Conservation (phyloP, 1,140 invertebrate species). For the Tenebrio molitor region DNA sequence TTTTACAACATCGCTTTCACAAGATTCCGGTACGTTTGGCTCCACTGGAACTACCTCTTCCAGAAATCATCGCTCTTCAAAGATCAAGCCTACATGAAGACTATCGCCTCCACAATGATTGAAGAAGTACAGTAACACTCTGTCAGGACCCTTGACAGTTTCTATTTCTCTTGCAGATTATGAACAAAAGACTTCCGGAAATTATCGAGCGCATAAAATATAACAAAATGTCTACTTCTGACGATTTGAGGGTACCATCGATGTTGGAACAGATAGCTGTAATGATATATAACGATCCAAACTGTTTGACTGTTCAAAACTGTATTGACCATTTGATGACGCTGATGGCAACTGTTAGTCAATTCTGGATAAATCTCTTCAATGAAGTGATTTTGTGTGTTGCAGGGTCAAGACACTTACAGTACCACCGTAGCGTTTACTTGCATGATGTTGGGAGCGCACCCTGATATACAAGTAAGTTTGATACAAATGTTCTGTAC, state of each 20-base stretch:
- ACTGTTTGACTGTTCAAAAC: constrained; percentile 41
- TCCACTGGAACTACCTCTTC: constrained; percentile 35
- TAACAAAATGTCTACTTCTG: not conserved
- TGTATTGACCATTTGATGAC: constrained; percentile 53
- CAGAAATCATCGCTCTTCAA: constrained; percentile 42
- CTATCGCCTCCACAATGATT: not conserved
- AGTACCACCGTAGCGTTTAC: constrained; percentile 46
- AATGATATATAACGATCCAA: constrained; percentile 42
- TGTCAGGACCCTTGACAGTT: no score
- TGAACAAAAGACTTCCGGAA: constrained; percentile 27
- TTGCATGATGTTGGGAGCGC: constrained; percentile 52
- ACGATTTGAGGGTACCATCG: constrained; percentile 41
- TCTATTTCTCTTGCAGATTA: no score
- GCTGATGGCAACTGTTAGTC: constrained; percentile 50
- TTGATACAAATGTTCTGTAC: not conserved
- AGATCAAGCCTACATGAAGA: constrained; percentile 18
- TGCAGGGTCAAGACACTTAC: constrained; percentile 55
- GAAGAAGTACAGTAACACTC: constrained; percentile 45
- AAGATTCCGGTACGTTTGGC: constrained; percentile 41
- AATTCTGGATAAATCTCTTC: no score
- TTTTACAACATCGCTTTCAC: constrained; percentile 24
- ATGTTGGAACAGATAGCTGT: constrained; percentile 44
- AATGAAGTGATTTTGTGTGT: constrained; percentile 25
- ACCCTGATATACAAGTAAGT: constrained; percentile 55
- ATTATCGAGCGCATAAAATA: constrained; percentile 33